Base-by-base conservation (phyloP, 2,888 invertebrate genomes). In the Zelleria hepariella region DNA sequence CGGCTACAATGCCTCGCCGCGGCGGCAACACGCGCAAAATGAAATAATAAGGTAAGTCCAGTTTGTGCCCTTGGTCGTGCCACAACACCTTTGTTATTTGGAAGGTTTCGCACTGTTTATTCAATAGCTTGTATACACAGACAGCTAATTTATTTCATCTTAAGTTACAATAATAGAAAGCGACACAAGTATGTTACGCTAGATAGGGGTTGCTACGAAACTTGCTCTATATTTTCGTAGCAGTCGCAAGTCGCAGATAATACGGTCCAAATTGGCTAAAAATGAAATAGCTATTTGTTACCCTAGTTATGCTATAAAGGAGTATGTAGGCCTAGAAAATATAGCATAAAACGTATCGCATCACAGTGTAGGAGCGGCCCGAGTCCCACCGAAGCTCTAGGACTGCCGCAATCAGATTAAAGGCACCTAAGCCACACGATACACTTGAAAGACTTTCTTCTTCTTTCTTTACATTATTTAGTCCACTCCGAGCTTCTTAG, bases 361-460 rank as follows among this genome's bases (percentile, higher is more conserved):
- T 15, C 32, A 42, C 32, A 42, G 15, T 21, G 51, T 73, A 80
- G 85, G 85, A 84, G 85, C 85, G 85, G 82, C 77, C 75, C 70
- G 74, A 76, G 78, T 77, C 73, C 67, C 69, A 68, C 68, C 66
- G 87, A 87, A 87, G 86, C 84, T 78, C 80, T 80, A 86, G 74
- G 75, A 87, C 74, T 81, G 83, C 82, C 81, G 84, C 86, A 87
- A 87, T 86, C 87, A 83, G 85, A 86, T 87, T 87, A 87, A 78
- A 82, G 86, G 18, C 53, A 8, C 3, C 21, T 55, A 32, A 55
- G 55, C 55, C 20, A 10, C 55, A 55, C 55, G 7, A 27, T 27
- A 55, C 8, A 55, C 20, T 32, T 27, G 25, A n/a, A 25, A 54
- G 26, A 23, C 26, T 6, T 55, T 32, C 32, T 32, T 32, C 18